Evolutionary conservation across 2,888 invertebrate genomes (phyloP).

Genomic region (Scaptomyza polygonia): DNA sequence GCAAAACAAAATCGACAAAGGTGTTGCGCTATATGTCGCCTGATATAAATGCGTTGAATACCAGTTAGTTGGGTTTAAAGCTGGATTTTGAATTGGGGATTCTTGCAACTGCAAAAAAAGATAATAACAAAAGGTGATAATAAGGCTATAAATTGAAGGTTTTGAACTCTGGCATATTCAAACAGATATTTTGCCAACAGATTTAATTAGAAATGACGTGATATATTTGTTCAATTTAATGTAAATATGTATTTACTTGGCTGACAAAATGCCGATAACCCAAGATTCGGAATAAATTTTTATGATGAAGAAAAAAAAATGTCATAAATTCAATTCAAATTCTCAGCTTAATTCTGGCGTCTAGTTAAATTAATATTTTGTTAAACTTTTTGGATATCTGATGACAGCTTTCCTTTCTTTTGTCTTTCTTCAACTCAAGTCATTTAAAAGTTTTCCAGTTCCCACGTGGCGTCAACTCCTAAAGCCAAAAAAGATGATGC

Average conservation of each 20-base stretch:
- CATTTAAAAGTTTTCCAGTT: constrained; percentile 18
- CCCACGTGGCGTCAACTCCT: constrained; percentile 22
- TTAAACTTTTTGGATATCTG: neutral
- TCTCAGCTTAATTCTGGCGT: too few species aligned
- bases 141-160: constrained; percentile 23
- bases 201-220: neutral
- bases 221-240: constrained; percentile 28
- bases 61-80: constrained; percentile 64
- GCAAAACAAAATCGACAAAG: constrained; percentile 9
- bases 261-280: constrained; percentile 8
- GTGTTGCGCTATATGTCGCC: constrained; percentile 41
- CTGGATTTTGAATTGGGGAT: constrained; percentile 32
- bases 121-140: neutral
- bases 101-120: constrained; percentile 32
- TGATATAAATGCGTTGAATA: constrained; percentile 62
- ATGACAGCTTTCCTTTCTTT: neutral
- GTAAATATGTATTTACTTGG: neutral
- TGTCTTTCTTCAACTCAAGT: constrained; percentile 7
- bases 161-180: constrained; percentile 47
- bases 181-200: constrained; percentile 21
- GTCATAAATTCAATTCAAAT: too few species aligned
- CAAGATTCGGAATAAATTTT: constrained; percentile 17
- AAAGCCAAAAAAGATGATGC: constrained; percentile 2
- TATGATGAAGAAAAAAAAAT: neutral
- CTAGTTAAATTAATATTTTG: constrained; percentile 1